Conservation (phyloP, 2,888 invertebrate species). For the Hyposoter dolosus region DNA sequence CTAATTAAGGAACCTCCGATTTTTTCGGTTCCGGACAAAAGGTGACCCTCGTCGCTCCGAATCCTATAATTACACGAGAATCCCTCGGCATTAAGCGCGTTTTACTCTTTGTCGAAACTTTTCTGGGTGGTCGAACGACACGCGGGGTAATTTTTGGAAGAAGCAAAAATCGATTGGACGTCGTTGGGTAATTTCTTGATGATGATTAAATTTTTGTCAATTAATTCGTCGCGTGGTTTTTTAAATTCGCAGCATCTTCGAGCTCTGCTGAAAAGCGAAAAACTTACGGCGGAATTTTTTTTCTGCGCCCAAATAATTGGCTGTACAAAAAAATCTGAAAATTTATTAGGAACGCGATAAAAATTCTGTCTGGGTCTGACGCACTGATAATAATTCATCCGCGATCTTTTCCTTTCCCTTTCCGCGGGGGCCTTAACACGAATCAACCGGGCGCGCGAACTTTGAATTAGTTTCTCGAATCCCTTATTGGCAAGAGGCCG, state of each 20-base stretch:
- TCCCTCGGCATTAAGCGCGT: slow-evolving; percentile 14
- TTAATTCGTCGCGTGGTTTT: neutral
- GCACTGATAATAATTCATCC: slow-evolving; percentile 58
- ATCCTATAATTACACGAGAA: slow-evolving; percentile 54
- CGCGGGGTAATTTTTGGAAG: neutral
- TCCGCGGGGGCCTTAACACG: slow-evolving; percentile 1
- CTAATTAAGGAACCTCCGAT: slow-evolving; percentile 63
- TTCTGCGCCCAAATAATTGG: neutral
- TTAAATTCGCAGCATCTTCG: neutral
- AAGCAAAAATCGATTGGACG: neutral
- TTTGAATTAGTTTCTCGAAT: slow-evolving; percentile 66
- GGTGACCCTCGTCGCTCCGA: slow-evolving; percentile 25
- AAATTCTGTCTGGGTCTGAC: slow-evolving; percentile 4
- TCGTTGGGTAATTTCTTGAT: neutral
- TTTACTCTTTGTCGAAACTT: neutral
- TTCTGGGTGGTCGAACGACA: slow-evolving; percentile 50
- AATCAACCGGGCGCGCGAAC: slow-evolving; percentile 64
- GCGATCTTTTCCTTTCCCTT: slow-evolving; percentile 36
- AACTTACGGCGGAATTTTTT: neutral
- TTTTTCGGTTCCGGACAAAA: slow-evolving; percentile 60
- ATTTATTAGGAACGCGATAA: slow-evolving; percentile 30
- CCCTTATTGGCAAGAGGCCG: slow-evolving; percentile 60
- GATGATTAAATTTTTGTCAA: neutral
- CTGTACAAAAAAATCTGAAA: slow-evolving; percentile 13
- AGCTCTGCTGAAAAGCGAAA: neutral